Conservation (phyloP, 2,888 invertebrate species). For the Petrolisthes cinctipes region DNA sequence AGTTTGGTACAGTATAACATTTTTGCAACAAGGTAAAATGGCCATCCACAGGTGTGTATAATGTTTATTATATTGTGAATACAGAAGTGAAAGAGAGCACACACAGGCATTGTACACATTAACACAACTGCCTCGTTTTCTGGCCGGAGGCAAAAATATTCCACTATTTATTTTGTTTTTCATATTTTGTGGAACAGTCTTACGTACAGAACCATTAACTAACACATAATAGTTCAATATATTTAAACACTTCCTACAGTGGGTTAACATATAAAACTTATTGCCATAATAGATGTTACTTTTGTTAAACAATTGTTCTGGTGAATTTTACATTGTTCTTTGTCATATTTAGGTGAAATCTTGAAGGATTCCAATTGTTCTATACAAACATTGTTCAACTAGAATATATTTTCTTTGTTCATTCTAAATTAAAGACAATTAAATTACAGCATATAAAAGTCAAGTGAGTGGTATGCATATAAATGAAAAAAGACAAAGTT, state of each 20-base stretch:
- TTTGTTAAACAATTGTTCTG: slow-evolving; percentile 35
- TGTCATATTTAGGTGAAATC: slow-evolving; percentile 25
- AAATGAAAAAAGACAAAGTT: slow-evolving; percentile 20
- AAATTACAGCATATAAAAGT: slow-evolving; percentile 23
- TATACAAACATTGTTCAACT: slow-evolving; percentile 31
- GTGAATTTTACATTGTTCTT: slow-evolving; percentile 23
- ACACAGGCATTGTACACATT: slow-evolving; percentile 62
- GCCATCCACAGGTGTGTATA: slow-evolving; percentile 42
- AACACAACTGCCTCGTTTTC: slow-evolving; percentile 50
- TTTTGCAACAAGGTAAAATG: background rate
- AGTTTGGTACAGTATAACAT: no score
- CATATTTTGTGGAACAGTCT: slow-evolving; percentile 36
- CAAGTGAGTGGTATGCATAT: slow-evolving; percentile 17
- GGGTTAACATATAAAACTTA: background rate
- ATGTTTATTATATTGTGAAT: slow-evolving; percentile 62
- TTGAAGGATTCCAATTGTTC: slow-evolving; percentile 43
- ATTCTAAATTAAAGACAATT: slow-evolving; percentile 31
- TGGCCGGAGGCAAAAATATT: slow-evolving; percentile 33
- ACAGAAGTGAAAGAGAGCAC: slow-evolving; percentile 63
- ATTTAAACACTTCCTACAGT: slow-evolving; percentile 38
- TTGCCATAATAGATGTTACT: slow-evolving; percentile 12
- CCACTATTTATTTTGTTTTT: slow-evolving; percentile 24
- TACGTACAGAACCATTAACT: slow-evolving; percentile 54
- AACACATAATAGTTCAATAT: slow-evolving; percentile 48
- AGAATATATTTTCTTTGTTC: slow-evolving; percentile 40